Conservation (phyloP, 2,797 vertebrate genomes). For the Pyrocephalus nanus region DNA sequence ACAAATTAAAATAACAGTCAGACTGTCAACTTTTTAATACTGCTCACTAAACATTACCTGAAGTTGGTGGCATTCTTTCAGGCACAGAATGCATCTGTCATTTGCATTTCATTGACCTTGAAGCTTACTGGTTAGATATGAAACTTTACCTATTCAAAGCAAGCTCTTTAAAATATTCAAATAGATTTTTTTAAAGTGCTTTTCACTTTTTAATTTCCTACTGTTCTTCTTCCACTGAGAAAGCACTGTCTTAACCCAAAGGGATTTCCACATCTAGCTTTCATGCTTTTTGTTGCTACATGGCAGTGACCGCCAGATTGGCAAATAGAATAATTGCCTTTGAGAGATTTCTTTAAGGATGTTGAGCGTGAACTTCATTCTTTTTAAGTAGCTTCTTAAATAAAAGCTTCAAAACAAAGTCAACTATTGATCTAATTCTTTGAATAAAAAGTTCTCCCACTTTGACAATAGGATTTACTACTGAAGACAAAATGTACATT, state of each 20-base stretch:
- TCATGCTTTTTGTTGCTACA: conserved; percentile 66
- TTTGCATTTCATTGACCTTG: conserved; percentile 73
- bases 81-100: background rate
- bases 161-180: conserved; percentile 68
- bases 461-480: conserved; percentile 69
- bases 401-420: conserved; percentile 75
- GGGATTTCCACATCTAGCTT: conserved; percentile 64
- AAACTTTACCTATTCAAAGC: conserved; percentile 64
- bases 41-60: background rate
- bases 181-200: conserved; percentile 46
- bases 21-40: background rate
- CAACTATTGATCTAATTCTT: conserved; percentile 69
- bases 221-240: conserved; percentile 60
- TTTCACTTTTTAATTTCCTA: conserved; percentile 57
- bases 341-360: conserved; percentile 73
- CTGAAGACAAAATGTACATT: conserved; percentile 67
- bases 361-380: conserved; percentile 65
- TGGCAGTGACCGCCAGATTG: conserved; percentile 61
- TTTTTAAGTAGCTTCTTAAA: conserved; percentile 74
- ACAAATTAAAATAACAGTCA: background rate
- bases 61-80: conserved; percentile 21
- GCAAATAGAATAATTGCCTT: conserved; percentile 67
- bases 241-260: conserved; percentile 63
- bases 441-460: conserved; percentile 55
- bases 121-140: conserved; percentile 64